Evolutionary conservation across 2,888 invertebrate species (phyloP), one percentile per base, ranked within the genome.

Genomic region (Dexiosoma caninum): DNA sequence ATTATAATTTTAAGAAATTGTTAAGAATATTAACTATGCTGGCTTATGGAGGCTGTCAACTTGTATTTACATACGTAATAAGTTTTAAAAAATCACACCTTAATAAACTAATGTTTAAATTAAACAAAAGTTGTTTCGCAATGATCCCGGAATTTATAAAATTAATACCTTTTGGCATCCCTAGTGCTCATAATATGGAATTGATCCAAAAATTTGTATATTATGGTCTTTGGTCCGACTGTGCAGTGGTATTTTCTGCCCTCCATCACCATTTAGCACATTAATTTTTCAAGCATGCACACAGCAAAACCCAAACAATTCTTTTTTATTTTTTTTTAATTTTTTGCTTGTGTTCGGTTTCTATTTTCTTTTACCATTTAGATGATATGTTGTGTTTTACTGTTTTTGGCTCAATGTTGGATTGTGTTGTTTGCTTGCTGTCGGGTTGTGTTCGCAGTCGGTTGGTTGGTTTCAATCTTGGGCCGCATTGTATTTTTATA

Each of bases 391-490:
- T 64, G 64, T 49, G 12, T n/a, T 37, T 35, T 27, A 21, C 37
- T 40, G 27, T 27, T 62, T 21, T 42, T 35, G 30, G 8, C 19
- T 49, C 14, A 69, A 70, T 37, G 59, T 59, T 49, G 57, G 46
- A 23, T 2, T 12, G 16, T 46, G 16, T 46, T 60, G 62, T 30
- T n/a, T 66, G 59, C 23, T 64, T 51, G 62, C n/a, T n/a, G n/a
- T 49, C 57, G 37, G 59, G 16, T 67, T 66, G 75, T 35, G 66
- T 75, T 59, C 40, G 57, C 44, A 6, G 57, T 70, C 35, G 40
- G 57, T 16, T 59, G 49, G 37, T 57, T 59, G 59, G n/a, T 51
- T 62, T 32, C 53, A 62, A 37, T 66, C 51, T 42, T 71, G 71
- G 53, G 49, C 37, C 37, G 14, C 46, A 55, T 66, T 62, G 23